Base-by-base conservation (phyloP, 1,140 invertebrate species). In the Helicoverpa armigera region DNA sequence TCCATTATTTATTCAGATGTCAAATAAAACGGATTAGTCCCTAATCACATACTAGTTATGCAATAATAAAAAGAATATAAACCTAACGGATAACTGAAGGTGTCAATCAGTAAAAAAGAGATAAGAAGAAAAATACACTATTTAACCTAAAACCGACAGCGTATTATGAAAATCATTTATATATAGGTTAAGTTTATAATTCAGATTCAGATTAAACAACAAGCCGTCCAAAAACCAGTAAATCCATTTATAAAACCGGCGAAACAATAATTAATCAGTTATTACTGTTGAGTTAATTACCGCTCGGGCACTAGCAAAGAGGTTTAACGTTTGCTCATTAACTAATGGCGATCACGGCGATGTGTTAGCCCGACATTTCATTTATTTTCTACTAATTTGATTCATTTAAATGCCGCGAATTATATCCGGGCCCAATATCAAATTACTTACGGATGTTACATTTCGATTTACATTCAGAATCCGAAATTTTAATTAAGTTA, bases 251-350 rank as follows among this genome's bases (percentile, higher is more conserved):
- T 35, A 65, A 67, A 65, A 48, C 9, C 16, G 50, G 12, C 18
- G 65, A 61, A 61, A 61, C 23, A 61, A 18, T 50, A 51, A 69
- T 69, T 50, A 69, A 23, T 50, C 65, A 50, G n/a, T 23, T 50
- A 51, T 12, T 69, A 67, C 63, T 13, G 65, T 69, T 12, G 13
- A 18, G 43, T 16, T 69, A 50, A 69, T 69, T 50, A 69, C 48
- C 43, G 50, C 18, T 43, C 16, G 43, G 43, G 65, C 65, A 50
- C 16, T 69, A 69, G 1, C 16, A 69, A 69, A 69, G 65, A 69
- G 65, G 65, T 69, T 69, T 69, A 69, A 69, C 65, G 65, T 50
- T 69, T 69, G 23, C 65, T 69, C 65, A 69, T 69, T 69, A 69
- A 69, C 65, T 69, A 69, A 69, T 23, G 65, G 65, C 16, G 43